phyloP scores from a whole-genome alignment of 2,113 vertebrate genomes.

The Myxocyprinus asiaticus region DNA sequence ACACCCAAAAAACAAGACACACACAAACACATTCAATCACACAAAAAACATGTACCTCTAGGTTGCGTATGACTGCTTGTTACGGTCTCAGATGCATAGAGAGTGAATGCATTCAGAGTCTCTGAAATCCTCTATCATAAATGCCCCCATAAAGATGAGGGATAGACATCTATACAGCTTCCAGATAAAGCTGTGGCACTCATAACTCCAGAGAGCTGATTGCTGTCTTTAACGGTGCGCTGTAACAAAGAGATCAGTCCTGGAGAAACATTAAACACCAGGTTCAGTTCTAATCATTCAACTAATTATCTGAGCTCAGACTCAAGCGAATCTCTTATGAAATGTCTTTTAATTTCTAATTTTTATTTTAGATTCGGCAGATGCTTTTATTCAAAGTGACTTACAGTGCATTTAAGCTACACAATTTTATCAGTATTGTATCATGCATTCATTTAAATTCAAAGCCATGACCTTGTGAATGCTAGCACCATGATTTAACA shows the following conservation, averaged over 20 bases:
- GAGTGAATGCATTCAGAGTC: constrained; percentile 44
- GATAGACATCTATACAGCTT: constrained; percentile 35
- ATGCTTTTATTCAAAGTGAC: too few relatives aligned
- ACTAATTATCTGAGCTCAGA: not conserved
- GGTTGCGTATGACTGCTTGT: not conserved
- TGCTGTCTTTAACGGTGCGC: constrained; percentile 30
- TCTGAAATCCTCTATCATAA: constrained; percentile 42
- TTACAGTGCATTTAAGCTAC: too few relatives aligned
- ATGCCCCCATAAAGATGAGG: constrained; percentile 54
- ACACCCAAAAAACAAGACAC: not conserved
- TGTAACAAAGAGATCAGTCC: constrained; percentile 28
- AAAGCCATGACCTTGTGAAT: too few relatives aligned
- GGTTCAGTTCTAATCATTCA: not conserved
- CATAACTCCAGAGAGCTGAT: constrained; percentile 31
- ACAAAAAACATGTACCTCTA: not conserved
- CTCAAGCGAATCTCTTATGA: not conserved
- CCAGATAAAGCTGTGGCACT: constrained; percentile 26
- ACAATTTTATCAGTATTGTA: too few relatives aligned
- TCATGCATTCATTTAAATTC: too few relatives aligned
- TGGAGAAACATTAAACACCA: constrained; percentile 33
- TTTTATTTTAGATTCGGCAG: too few relatives aligned
- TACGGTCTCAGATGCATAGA: constrained; percentile 3
- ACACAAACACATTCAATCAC: not conserved
- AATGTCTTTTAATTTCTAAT: not conserved
- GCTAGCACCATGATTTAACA: too few relatives aligned